Conservation (phyloP, 2,797 vertebrate genomes). For the Anguilla anguilla region DNA sequence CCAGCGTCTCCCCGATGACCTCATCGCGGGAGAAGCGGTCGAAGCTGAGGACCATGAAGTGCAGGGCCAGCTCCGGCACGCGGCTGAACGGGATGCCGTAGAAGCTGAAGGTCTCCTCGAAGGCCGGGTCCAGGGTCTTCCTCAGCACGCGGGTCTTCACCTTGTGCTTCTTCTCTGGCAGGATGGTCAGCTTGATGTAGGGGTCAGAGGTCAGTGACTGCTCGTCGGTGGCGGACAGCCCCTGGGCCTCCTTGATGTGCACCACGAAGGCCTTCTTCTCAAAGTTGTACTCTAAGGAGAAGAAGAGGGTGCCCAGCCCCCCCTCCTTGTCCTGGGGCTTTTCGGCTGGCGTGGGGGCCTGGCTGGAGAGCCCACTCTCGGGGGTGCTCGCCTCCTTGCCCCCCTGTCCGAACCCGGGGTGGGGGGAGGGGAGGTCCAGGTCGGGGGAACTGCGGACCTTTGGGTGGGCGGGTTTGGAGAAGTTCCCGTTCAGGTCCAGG, state of each 20-base stretch:
- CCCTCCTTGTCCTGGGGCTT: conserved; percentile 73
- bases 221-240: conserved; percentile 93
- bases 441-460: conserved; percentile 86
- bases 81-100: conserved; percentile 89
- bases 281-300: conserved; percentile 94
- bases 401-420: conserved; percentile 75
- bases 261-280: conserved; percentile 96
- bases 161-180: conserved; percentile 96
- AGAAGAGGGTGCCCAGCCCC: conserved; percentile 88
- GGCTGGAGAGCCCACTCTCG: conserved; percentile 82
- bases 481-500: conserved; percentile 96
- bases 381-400: conserved; percentile 78
- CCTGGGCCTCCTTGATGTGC: conserved; percentile 93
- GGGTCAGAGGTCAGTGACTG: conserved; percentile 98
- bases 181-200: conserved; percentile 95
- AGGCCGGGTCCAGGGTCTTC: conserved; percentile 95
- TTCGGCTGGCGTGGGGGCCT: conserved; percentile 82
- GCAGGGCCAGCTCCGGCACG: conserved; percentile 87
- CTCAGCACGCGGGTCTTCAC: conserved; percentile 97
- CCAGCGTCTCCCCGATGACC: conserved; percentile 92
- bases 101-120: conserved; percentile 97
- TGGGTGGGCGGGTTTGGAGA: conserved; percentile 77
- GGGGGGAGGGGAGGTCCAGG: conserved; percentile 78
- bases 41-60: conserved; percentile 95
- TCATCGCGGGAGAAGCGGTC: conserved; percentile 97